phyloP scores from a whole-genome alignment of 2,888 invertebrate species.

The Cephus pulcher region DNA sequence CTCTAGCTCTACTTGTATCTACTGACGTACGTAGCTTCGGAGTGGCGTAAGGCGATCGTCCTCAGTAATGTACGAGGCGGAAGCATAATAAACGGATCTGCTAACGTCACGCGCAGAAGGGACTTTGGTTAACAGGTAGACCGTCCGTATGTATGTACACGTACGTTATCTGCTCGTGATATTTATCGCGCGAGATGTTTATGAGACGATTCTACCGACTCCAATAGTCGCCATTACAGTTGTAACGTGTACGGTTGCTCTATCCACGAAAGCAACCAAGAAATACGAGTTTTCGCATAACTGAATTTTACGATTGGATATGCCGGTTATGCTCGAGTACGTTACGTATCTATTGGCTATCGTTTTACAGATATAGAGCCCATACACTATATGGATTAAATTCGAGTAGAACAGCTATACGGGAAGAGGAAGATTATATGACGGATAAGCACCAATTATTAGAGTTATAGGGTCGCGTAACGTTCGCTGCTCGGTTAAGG shows the following conservation, averaged over 20 bases:
- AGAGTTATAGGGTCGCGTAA: constrained; percentile 55
- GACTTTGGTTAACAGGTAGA: constrained; percentile 49
- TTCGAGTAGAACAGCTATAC: background rate
- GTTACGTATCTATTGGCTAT: background rate
- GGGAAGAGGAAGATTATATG: constrained; percentile 16
- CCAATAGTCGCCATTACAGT: background rate
- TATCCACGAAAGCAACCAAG: background rate
- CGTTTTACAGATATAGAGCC: background rate
- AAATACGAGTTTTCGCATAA: background rate
- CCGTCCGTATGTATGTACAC: constrained; percentile 23
- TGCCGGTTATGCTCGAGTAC: background rate
- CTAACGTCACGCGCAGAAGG: constrained; percentile 44
- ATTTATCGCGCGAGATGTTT: background rate
- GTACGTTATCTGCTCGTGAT: background rate
- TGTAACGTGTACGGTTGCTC: background rate
- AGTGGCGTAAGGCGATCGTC: constrained; percentile 12
- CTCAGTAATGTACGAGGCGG: constrained; percentile 39
- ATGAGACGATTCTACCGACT: background rate
- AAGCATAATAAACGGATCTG: constrained; percentile 49
- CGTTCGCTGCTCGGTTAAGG: constrained; percentile 56
- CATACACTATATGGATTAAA: background rate
- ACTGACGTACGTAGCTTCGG: background rate
- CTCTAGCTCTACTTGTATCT: background rate
- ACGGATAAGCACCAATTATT: constrained; percentile 58
- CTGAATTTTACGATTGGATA: constrained; percentile 3